Evolutionary conservation across 2,113 vertebrate species (phyloP).

Genomic region (Halichoerus grypus): DNA sequence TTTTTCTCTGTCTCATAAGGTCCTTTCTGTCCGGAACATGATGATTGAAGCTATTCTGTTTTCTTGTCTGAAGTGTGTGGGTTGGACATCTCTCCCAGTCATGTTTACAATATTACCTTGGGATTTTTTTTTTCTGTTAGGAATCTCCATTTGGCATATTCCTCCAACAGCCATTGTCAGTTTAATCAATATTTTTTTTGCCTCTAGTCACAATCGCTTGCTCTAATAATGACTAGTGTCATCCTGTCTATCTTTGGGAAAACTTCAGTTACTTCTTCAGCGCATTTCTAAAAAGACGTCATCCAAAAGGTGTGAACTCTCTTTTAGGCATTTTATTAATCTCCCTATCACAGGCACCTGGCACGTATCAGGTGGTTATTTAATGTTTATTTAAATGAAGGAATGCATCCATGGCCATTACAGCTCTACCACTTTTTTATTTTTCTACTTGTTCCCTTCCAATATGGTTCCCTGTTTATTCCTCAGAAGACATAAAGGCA

Average conservation of each 20-base stretch:
- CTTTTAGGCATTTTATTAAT: slow-evolving; percentile 38
- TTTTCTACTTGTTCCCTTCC: slow-evolving; percentile 27
- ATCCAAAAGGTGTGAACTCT: slow-evolving; percentile 16
- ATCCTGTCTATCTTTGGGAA: slow-evolving; percentile 38
- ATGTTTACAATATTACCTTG: slow-evolving; percentile 9
- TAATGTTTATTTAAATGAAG: slow-evolving; percentile 59
- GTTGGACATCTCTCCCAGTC: background rate
- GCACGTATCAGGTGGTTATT: slow-evolving; percentile 15
- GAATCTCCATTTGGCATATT: slow-evolving; percentile 44
- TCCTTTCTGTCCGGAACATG: slow-evolving; percentile 32
- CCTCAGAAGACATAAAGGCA: background rate
- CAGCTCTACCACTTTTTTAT: slow-evolving; percentile 7
- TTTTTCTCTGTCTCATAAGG: slow-evolving; percentile 39
- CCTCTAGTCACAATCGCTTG: background rate
- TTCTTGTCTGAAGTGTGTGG: background rate
- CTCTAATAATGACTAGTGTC: background rate
- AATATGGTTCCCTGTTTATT: slow-evolving; percentile 42
- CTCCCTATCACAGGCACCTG: slow-evolving; percentile 9
- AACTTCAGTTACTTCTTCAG: slow-evolving; percentile 41
- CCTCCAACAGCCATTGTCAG: slow-evolving; percentile 15
- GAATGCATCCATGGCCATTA: background rate
- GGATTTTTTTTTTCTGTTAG: background rate
- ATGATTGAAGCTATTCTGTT: slow-evolving; percentile 33
- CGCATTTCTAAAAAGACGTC: slow-evolving; percentile 29
- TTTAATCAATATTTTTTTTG: slow-evolving; percentile 29